A percentile compares a stretch with the other conserved stretches of the same genome.
Conservation (phyloP, 2,113 vertebrate species). For the Semnornis frantzii region DNA sequence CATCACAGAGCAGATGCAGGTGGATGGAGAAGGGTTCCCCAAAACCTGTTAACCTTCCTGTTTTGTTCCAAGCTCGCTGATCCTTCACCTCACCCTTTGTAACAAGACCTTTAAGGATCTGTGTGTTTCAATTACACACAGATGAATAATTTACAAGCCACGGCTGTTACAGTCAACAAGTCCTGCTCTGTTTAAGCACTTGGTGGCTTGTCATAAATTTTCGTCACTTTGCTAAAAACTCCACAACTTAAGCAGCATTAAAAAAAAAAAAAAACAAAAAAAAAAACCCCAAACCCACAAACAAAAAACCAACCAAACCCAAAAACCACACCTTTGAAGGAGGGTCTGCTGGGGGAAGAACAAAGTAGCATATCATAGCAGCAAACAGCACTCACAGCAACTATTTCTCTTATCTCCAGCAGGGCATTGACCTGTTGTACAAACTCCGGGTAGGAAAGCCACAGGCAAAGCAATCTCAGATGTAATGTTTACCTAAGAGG, state of each 20-base stretch:
- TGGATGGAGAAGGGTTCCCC: neutral
- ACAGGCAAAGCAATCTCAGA: conserved; percentile 48
- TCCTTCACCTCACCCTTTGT: conserved; percentile 32
- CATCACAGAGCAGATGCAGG: neutral
- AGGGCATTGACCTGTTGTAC: conserved; percentile 53
- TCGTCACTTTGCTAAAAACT: neutral
- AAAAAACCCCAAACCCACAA: no score
- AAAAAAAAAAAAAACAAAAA: neutral
- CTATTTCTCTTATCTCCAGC: conserved; percentile 43
- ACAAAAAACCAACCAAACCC: no score
- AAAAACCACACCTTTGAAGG: neutral
- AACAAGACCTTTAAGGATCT: neutral
- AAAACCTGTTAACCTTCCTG: conserved; percentile 5
- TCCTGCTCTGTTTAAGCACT: neutral
- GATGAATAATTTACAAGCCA: conserved; percentile 59
- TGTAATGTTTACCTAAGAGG: conserved; percentile 70
- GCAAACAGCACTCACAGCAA: conserved; percentile 36
- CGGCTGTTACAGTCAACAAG: neutral
- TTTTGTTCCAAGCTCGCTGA: neutral
- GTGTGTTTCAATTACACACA: neutral
- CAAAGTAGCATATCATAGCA: neutral
- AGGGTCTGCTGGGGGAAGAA: neutral
- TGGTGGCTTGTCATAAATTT: neutral
- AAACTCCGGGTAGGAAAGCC: conserved; percentile 56
- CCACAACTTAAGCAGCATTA: neutral